Percentiles rank a stretch among this genome's conserved stretches.
These are phyloP conservation scores for Dasyurus viverrinus DNA, from an alignment of 2,113 vertebrate genomes.

Conservation along the genomic window DNA sequence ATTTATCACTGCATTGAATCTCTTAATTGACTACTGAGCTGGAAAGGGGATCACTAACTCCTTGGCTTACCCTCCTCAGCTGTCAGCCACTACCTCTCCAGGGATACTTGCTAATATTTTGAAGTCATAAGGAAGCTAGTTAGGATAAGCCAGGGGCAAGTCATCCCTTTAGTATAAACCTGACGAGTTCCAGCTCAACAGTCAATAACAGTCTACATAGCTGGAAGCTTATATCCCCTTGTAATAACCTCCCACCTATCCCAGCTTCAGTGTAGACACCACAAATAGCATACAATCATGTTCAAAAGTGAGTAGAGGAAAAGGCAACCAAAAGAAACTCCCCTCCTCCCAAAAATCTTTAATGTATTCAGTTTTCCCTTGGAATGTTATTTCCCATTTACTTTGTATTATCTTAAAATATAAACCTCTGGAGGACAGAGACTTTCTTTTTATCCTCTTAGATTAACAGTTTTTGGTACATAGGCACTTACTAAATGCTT, in stretches of 20 bases:
- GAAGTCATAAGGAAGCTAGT: not conserved
- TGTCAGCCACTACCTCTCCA: not conserved
- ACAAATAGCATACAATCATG: not conserved
- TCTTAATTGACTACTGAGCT: not conserved
- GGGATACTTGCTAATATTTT: not conserved
- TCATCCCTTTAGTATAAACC: not conserved
- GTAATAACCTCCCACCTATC: not conserved
- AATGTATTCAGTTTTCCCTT: not conserved
- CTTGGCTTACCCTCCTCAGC: not conserved
- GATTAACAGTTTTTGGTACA: not conserved
- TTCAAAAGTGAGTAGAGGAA: not conserved
- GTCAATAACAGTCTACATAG: not conserved
- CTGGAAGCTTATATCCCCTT: not conserved
- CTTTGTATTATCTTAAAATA: not conserved
- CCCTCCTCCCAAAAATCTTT: not conserved
- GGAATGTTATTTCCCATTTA: not conserved
- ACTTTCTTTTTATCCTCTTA: not conserved
- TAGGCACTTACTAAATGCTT: not conserved
- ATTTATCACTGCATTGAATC: not conserved
- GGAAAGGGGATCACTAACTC: not conserved
- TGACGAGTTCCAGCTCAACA: not conserved
- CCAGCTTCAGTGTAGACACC: not conserved
- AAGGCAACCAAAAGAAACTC: not conserved
- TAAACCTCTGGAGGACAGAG: not conserved
- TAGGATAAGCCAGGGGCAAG: not conserved